Conservation (phyloP, 1,140 invertebrate species). For the Euwallacea similis region DNA sequence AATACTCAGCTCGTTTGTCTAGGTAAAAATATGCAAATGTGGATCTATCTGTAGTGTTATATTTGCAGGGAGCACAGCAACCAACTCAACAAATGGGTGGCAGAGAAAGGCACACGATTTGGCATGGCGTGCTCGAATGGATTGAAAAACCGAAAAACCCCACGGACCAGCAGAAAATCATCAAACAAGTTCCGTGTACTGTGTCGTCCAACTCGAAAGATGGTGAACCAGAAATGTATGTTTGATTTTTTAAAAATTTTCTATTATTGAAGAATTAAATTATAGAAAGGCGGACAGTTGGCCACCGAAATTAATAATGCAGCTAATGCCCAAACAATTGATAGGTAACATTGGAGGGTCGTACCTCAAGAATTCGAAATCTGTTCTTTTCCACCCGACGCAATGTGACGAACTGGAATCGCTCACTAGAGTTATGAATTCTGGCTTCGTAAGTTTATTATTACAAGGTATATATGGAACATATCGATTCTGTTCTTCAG, state of each 20-base stretch:
- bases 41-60: too few species aligned
- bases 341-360: constrained; percentile 84
- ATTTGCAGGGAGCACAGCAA: constrained; percentile 44
- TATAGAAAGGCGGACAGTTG: constrained; percentile 85
- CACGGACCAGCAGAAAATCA: constrained; percentile 72
- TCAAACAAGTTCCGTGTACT: constrained; percentile 81
- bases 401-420: constrained; percentile 78
- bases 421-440: constrained; percentile 87
- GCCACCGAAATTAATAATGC: constrained; percentile 90
- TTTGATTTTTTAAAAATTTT: background rate
- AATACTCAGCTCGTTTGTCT: too few species aligned
- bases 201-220: constrained; percentile 77
- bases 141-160: constrained; percentile 81
- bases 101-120: constrained; percentile 73
- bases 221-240: constrained; percentile 79
- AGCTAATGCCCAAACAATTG: constrained; percentile 88
- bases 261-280: constrained; percentile 32
- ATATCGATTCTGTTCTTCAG: constrained; percentile 56
- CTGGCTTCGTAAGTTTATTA: constrained; percentile 79
- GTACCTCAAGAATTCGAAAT: constrained; percentile 86
- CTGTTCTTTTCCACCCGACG: constrained; percentile 79
- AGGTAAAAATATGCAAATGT: too few species aligned
- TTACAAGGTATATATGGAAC: background rate
- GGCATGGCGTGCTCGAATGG: constrained; percentile 88
- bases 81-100: constrained; percentile 41